Evolutionary conservation across 2,888 invertebrate genomes (phyloP), one percentile per base, ranked within the genome.

Genomic region (Tinea trinotella): DNA sequence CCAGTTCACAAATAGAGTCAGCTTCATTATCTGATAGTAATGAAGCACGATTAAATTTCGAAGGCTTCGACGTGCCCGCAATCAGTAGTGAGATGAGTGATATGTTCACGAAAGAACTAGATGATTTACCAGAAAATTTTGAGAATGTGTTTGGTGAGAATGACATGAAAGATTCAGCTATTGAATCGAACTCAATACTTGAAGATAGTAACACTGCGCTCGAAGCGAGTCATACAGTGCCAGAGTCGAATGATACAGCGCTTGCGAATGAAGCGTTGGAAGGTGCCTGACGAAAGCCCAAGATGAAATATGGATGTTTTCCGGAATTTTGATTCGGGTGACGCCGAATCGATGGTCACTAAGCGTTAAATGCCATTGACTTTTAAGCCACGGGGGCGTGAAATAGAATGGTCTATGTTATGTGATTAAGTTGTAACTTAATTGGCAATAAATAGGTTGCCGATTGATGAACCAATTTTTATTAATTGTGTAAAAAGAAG

Each of bases 301-400:
- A 62, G 52, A 68, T 77, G 74, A 70, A 70, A 64, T 67, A 68
- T 55, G 79, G 78, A 59, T 76, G 76, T 71, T 79, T 81, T 75
- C 81, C 76, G 71, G 74, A 76, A 77, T 74, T 71, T 68, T 80
- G 81, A 83, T 79, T 82, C 82, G 83, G 83, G 84, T 79, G 81
- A 75, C 70, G 68, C 68, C 64, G 53, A 19, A 15, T 10, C 61
- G 59, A 56, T 30, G 48, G 18, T 4, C 12, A 19, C 40, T n/a
- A 13, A 40, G 2, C 13, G 5, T 7, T 24, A n/a, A n/a, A n/a
- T n/a, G n/a, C n/a, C n/a, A n/a, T n/a, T n/a, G 30, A n/a, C 30
- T n/a, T 30, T 30, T 30, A n/a, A 30, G 30, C 30, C 30, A 7
- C n/a, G n/a, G 2, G 7, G n/a, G 2, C 7, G 30, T 30, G 3